A percentile compares a stretch with the other conserved stretches of the same genome.
Conservation (phyloP, 2,888 invertebrate species). For the Heteromurus nitidus region DNA sequence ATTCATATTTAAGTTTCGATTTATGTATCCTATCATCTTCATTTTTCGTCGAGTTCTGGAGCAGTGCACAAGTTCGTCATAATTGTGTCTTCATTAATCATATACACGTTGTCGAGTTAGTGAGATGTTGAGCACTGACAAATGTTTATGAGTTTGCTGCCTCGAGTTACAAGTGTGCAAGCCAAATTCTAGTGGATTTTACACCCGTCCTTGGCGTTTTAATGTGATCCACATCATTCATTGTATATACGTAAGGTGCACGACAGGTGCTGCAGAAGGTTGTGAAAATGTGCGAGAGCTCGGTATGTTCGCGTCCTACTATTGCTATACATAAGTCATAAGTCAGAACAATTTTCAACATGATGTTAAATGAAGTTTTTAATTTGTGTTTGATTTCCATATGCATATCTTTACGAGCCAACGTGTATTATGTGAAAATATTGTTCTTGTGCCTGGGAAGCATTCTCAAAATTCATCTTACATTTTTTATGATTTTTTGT, state of each 20-base stretch:
- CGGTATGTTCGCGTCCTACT: conserved; percentile 32
- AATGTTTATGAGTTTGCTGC: not conserved
- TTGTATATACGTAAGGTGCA: conserved; percentile 39
- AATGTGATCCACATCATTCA: conserved; percentile 63
- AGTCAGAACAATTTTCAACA: not conserved
- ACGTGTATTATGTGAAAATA: conserved; percentile 9
- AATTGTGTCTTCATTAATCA: not conserved
- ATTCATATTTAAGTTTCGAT: not conserved
- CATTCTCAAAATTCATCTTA: conserved; percentile 29
- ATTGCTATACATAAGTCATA: not conserved
- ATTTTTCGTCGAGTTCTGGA: not conserved
- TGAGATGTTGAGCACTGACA: no score
- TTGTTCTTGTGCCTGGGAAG: conserved; percentile 33
- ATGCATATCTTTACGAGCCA: conserved; percentile 5
- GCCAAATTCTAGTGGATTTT: conserved; percentile 51
- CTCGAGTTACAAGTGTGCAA: conserved; percentile 13
- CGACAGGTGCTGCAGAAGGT: conserved; percentile 55
- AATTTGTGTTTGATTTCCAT: conserved; percentile 36
- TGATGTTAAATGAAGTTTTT: conserved; percentile 24
- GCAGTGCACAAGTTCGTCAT: not conserved
- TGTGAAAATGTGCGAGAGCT: conserved; percentile 50
- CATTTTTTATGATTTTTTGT: no score
- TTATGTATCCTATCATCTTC: not conserved
- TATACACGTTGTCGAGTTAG: not conserved
- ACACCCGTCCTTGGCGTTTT: conserved; percentile 65